Base-by-base conservation (phyloP, 2,888 invertebrate genomes). In the Colletes collaris region DNA sequence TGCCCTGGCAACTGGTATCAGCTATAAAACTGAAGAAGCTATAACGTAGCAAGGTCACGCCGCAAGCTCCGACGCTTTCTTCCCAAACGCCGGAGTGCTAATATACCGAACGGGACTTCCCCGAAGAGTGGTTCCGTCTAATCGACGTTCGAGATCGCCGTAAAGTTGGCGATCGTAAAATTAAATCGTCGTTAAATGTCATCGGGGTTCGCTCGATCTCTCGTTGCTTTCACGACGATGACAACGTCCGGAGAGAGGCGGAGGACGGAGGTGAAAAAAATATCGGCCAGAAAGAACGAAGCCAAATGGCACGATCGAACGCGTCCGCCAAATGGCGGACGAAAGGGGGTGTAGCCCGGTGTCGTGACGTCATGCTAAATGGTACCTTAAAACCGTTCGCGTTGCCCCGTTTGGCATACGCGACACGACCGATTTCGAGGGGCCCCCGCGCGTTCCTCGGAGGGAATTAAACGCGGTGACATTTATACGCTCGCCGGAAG, bases 121-220 rank as follows among this genome's bases (percentile, higher is more conserved):
- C 68, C 69, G 71, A 77, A 76, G 68, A 79, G 70, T 74, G 72
- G 79, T 63, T 68, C 70, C 72, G 77, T 82, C 85, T 86, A 86
- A 86, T 87, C 86, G 86, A 82, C 87, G 78, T 60, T 79, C 85
- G 79, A 76, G 77, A 81, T 82, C 82, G 75, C 69, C 84, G 58
- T 87, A 84, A 87, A 86, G 58, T 75, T 80, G 76, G 58, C 70
- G 87, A 82, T 86, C 87, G 85, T 86, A 86, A 86, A 86, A 86
- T 86, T 85, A 87, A 87, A 86, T 82, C 75, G 85, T 83, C 79
- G 78, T 85, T 80, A 77, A 85, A 82, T 75, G 83, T 82, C 83
- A 68, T 44, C 68, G 71, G 66, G 78, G 75, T 67, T 69, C 68
- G 84, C 63, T 65, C 69, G 69, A 66, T 72, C 69, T 72, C 71